These are phyloP conservation scores for Chlorocebus sabaeus DNA, from an alignment of 2,113 vertebrate genomes.

Conservation along the genomic window DNA sequence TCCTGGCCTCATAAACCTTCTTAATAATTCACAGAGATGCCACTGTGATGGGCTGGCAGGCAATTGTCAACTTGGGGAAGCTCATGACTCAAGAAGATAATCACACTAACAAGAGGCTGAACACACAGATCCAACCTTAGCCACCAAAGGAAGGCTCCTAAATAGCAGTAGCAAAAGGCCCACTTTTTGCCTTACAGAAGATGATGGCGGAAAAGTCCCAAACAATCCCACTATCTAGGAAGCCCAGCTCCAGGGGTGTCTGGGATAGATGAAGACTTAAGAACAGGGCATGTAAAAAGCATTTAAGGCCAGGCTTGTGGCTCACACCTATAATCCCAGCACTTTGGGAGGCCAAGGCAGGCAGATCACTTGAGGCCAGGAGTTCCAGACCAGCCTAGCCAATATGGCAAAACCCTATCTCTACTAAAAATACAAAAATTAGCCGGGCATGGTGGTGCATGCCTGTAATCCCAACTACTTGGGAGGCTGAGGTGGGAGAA, in stretches of 20 bases:
- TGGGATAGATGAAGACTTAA: neutral
- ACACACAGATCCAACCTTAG: neutral
- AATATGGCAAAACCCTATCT: too few relatives aligned
- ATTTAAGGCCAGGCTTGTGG: neutral
- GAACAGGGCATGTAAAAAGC: neutral
- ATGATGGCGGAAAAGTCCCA: neutral
- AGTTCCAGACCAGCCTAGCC: too few relatives aligned
- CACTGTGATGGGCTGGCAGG: neutral
- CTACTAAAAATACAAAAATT: too few relatives aligned
- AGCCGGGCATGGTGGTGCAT: too few relatives aligned
- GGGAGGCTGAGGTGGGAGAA: too few relatives aligned
- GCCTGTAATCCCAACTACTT: too few relatives aligned
- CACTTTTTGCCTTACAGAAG: neutral
- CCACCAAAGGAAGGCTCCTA: neutral
- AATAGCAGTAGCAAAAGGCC: neutral
- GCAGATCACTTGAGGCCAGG: too few relatives aligned
- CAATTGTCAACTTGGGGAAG: slow-evolving; percentile 15
- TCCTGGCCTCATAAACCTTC: slow-evolving; percentile 17
- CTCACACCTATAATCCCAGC: too few relatives aligned
- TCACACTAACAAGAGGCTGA: slow-evolving; percentile 54
- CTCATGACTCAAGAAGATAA: slow-evolving; percentile 47
- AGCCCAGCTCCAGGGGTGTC: neutral
- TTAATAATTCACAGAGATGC: slow-evolving; percentile 21
- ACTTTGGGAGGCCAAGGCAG: too few relatives aligned
- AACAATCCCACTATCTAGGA: neutral